Percentiles rank a stretch among this genome's conserved stretches.
phyloP scores from a whole-genome alignment of 37 sponge, comb jelly and placozoan species.

The Halichondria panicea region DNA sequence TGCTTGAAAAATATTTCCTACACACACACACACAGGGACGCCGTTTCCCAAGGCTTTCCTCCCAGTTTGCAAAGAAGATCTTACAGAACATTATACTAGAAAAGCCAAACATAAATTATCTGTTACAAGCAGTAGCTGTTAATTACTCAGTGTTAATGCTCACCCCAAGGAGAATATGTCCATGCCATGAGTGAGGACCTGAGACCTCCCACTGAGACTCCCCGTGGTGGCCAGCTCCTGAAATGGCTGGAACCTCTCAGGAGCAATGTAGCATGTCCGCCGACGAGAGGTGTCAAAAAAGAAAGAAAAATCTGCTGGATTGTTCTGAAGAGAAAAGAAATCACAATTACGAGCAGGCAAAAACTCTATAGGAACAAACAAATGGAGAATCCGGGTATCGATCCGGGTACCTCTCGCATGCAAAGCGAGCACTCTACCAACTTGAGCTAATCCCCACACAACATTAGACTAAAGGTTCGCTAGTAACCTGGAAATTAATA shows the following conservation, averaged over 20 bases:
- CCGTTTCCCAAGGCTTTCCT: neutral
- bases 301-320: slow-evolving; percentile 94
- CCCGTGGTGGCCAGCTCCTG: slow-evolving; percentile 8
- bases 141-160: slow-evolving; percentile 3
- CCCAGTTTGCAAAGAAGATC: too few species aligned
- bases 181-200: slow-evolving; percentile 62
- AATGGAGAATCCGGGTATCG: too few species aligned
- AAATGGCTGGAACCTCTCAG: slow-evolving; percentile 72
- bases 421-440: too few species aligned
- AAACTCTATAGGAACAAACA: too few species aligned
- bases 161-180: slow-evolving; percentile 97
- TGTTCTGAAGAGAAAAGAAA: slow-evolving; percentile 62
- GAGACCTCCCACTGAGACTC: neutral
- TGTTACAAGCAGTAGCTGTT: too few species aligned
- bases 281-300: slow-evolving; percentile 96
- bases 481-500: too few species aligned
- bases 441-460: too few species aligned
- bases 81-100: too few species aligned
- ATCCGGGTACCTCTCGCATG: too few species aligned
- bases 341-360: neutral
- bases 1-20: neutral
- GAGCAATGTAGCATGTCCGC: slow-evolving; percentile 92
- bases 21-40: neutral
- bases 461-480: too few species aligned
- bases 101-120: too few species aligned